A percentile compares a stretch with the other conserved stretches of the same genome.
These are phyloP conservation scores for Rhogogaster chlorosoma DNA, from an alignment of 2,888 invertebrate genomes.

Conservation along the genomic window DNA sequence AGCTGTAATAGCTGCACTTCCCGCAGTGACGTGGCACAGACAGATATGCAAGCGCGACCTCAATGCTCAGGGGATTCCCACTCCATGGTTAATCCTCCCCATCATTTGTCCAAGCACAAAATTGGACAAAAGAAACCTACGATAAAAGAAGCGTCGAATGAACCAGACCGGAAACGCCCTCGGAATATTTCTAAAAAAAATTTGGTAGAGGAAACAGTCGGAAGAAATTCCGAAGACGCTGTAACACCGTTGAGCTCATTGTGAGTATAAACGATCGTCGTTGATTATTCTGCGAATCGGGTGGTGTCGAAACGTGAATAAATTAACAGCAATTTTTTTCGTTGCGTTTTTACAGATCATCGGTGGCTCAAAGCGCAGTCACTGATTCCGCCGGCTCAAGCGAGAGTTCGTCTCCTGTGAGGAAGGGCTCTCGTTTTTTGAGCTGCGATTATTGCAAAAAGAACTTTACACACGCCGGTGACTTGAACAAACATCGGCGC, in stretches of 20 bases:
- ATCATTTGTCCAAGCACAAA: not conserved
- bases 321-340: not conserved
- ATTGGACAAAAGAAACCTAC: not conserved
- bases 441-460: conserved; percentile 62
- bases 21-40: not conserved
- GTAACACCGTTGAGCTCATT: not conserved
- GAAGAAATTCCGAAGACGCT: not conserved
- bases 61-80: not conserved
- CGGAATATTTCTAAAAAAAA: not conserved
- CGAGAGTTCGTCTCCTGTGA: not conserved
- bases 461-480: conserved; percentile 61
- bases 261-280: not conserved
- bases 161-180: not conserved
- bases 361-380: not conserved
- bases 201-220: not conserved
- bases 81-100: not conserved
- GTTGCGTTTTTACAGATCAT: not conserved
- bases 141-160: not conserved
- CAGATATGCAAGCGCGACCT: not conserved
- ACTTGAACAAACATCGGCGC: conserved; percentile 62
- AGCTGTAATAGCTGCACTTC: not conserved
- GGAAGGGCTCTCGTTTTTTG: conserved; percentile 40
- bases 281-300: not conserved
- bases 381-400: not conserved
- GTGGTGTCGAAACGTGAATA: not conserved